phyloP scores from a whole-genome alignment of 2,113 vertebrate genomes.

The Heterocephalus glaber region DNA sequence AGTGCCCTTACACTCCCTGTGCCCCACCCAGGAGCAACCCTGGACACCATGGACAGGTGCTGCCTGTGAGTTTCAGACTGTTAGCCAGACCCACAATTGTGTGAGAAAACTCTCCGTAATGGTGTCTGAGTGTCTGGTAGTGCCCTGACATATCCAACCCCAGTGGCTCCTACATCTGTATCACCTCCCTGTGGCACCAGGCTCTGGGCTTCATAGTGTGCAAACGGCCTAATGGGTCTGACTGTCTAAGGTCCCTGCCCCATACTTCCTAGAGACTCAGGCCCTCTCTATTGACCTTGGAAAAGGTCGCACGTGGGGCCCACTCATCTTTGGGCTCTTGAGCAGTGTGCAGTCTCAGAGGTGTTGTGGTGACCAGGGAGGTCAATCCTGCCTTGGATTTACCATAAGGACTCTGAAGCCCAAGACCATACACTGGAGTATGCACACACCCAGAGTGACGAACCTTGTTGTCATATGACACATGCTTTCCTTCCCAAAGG shows the following conservation, averaged over 20 bases:
- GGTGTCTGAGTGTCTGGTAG: not conserved
- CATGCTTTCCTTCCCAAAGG: not conserved
- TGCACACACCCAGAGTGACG: not conserved
- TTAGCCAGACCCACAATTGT: not conserved
- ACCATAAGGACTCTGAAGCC: not conserved
- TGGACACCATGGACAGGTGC: not conserved
- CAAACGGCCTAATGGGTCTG: too few relatives aligned
- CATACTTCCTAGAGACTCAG: not conserved
- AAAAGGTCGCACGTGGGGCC: not conserved
- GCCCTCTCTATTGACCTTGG: not conserved
- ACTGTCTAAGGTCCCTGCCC: not conserved
- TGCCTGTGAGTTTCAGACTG: too few relatives aligned
- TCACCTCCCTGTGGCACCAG: not conserved
- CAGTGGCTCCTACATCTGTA: not conserved
- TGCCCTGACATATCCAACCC: not conserved
- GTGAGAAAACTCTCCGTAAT: not conserved
- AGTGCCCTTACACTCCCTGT: too few relatives aligned
- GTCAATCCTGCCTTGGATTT: not conserved
- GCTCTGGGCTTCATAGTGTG: not conserved
- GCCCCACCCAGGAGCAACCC: not conserved
- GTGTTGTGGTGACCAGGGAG: not conserved
- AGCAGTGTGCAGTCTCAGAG: not conserved
- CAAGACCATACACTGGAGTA: not conserved
- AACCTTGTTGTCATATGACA: not conserved
- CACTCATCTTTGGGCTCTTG: not conserved